Evolutionary conservation across 1,140 invertebrate genomes (phyloP).

Genomic region (Vollenhovia emeryi): DNA sequence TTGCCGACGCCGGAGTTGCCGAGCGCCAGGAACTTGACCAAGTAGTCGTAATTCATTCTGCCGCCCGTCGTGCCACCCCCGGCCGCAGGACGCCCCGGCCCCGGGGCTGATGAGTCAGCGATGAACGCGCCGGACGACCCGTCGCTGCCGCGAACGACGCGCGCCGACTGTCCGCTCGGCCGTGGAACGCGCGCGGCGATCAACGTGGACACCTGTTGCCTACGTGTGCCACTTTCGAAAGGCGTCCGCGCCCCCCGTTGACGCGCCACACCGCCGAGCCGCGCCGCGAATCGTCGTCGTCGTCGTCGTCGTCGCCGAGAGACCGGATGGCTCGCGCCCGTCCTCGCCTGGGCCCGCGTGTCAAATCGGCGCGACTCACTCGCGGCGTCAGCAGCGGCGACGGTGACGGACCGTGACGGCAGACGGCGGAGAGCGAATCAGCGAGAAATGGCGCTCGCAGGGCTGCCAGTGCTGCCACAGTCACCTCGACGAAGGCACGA

Average conservation of each 20-base stretch:
- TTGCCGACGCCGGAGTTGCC: conserved; percentile 98
- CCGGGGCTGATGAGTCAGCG: too few relatives aligned
- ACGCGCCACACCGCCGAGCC: background rate
- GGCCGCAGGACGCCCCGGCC: background rate
- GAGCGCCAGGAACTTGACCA: conserved; percentile 97
- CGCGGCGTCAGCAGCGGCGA: too few relatives aligned
- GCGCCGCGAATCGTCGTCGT: too few relatives aligned
- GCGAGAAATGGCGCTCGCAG: conserved; percentile 50
- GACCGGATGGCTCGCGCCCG: background rate
- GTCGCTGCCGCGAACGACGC: too few relatives aligned
- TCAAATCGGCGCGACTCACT: conserved; percentile 34
- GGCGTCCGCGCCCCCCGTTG: conserved; percentile 21
- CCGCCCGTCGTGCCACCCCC: too few relatives aligned
- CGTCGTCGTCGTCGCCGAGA: background rate
- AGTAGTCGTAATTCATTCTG: conserved; percentile 96
- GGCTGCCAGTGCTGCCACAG: conserved; percentile 22
- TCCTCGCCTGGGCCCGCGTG: too few relatives aligned
- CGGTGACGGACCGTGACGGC: conserved; percentile 7
- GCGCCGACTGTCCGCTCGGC: too few relatives aligned
- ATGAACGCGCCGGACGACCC: too few relatives aligned
- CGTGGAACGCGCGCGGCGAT: conserved; percentile 39
- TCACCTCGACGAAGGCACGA: background rate
- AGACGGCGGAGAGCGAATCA: background rate
- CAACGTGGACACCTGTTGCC: conserved; percentile 72
- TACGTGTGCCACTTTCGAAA: conserved; percentile 63